Evolutionary conservation across 1,140 invertebrate species (phyloP), one percentile per base, ranked within the genome.

Genomic region (Nasonia vitripennis): DNA sequence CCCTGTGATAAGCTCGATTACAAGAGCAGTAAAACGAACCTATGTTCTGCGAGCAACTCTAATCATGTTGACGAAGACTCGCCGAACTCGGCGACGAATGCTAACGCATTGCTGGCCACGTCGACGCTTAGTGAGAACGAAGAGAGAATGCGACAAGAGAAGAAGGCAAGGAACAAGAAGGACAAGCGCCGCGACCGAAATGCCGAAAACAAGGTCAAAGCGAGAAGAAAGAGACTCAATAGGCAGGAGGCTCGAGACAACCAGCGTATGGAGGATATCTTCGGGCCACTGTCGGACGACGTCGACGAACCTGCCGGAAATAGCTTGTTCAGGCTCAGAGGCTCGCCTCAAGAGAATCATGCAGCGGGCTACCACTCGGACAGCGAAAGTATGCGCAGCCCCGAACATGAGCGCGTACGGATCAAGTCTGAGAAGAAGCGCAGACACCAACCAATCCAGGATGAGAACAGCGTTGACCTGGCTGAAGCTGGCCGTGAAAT

Each of bases 211-310:
- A 95, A 95, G 80, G 94, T 89, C 0, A 93, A 95, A 83, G 94
- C 94, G 12, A 94, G 94, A 91, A 93, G 92, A 86, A 96, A 95
- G 84, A 90, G 91, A 85, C 88, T 93, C 0, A 93, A 94, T 75
- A 93, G 87, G 94, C 93, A 93, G 71, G 93, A 93, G 37, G 91
- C 89, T 0, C 89, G 92, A 17, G 93, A 93, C 45, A 93, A 91
- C 31, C 93, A 96, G 70, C 95, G 97, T 90, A 97, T 97, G 96
- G 96, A 97, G 91, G 96, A 97, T 88, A 97, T 98, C 83, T 98
- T 98, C 92, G 97, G 97, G 5, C 96, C 97, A 1, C 93, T 98
- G 45, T 97, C 97, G 0, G 97, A 98, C 86, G 94, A 97, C 85
- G 94, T 92, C 6, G 92, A 93, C 51, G 89, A 91, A 17, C 89